These are phyloP conservation scores for Ceyx margarethae DNA, from an alignment of 2,113 vertebrate genomes.

Conservation along the genomic window DNA sequence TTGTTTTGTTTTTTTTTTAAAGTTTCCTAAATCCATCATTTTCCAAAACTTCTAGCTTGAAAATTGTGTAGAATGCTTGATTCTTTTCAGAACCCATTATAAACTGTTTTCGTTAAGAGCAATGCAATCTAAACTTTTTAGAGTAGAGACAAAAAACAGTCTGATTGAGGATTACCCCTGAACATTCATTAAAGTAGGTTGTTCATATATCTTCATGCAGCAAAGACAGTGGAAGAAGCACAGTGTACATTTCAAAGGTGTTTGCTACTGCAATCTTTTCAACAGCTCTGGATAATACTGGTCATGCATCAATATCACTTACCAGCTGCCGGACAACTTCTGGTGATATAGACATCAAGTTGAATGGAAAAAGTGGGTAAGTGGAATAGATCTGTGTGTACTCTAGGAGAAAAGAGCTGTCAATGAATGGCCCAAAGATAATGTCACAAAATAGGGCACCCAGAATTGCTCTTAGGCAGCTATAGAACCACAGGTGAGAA, in stretches of 20 bases:
- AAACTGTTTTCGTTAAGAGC: neutral
- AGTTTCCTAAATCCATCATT: neutral
- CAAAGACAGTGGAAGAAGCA: conserved; percentile 58
- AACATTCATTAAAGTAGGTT: neutral
- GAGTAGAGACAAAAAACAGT: neutral
- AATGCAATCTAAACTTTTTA: neutral
- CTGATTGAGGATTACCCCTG: neutral
- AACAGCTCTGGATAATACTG: neutral
- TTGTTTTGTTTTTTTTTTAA: neutral
- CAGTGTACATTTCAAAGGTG: conserved; percentile 65
- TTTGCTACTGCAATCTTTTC: conserved; percentile 55
- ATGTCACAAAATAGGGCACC: neutral
- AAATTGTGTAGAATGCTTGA: neutral
- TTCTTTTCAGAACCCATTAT: neutral
- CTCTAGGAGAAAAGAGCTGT: neutral
- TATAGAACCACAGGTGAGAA: neutral
- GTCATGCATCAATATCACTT: conserved; percentile 42
- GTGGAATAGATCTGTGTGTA: neutral
- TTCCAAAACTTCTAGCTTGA: neutral
- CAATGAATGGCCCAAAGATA: neutral
- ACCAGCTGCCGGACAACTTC: conserved; percentile 48
- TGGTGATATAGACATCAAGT: conserved; percentile 15
- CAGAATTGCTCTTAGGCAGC: neutral
- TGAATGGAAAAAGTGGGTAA: conserved; percentile 46
- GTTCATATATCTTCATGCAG: conserved; percentile 35